Conservation (phyloP, 2,888 invertebrate genomes). For the Chymomyza caudatula region DNA sequence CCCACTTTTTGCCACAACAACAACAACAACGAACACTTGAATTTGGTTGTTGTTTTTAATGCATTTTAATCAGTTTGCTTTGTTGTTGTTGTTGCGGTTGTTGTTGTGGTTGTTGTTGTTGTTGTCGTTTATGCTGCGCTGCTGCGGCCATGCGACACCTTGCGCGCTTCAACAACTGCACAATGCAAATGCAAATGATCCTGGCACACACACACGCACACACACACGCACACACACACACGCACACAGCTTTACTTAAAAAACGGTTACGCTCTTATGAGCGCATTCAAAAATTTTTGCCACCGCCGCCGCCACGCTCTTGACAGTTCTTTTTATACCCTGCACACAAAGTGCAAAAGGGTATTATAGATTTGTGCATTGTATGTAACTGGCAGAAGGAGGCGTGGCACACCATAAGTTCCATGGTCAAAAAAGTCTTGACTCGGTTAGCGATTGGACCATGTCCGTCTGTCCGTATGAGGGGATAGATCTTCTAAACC, state of each 20-base stretch:
- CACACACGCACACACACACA: not conserved
- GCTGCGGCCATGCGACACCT: constrained; percentile 47
- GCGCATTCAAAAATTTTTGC: constrained; percentile 11
- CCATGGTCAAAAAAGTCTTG: too few relatives aligned
- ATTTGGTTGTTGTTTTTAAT: constrained; percentile 30
- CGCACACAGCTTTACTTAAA: not conserved
- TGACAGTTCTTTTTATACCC: constrained; percentile 5
- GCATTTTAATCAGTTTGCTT: constrained; percentile 62
- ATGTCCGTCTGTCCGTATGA: too few relatives aligned
- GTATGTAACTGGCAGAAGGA: too few relatives aligned
- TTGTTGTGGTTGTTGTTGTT: constrained; percentile 26
- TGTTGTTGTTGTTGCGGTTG: constrained; percentile 24
- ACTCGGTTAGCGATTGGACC: too few relatives aligned
- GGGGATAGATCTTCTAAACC: too few relatives aligned
- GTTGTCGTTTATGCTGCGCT: constrained; percentile 5
- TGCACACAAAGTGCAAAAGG: too few relatives aligned
- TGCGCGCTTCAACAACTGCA: constrained; percentile 43
- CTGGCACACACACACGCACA: constrained; percentile 38
- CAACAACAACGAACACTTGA: constrained; percentile 25
- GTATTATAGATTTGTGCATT: too few relatives aligned
- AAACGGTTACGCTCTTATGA: constrained; percentile 35
- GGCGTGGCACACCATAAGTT: too few relatives aligned
- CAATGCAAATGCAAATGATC: constrained; percentile 65
- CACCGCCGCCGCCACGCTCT: constrained; percentile 9
- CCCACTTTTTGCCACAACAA: constrained; percentile 64